Base-by-base conservation (phyloP, 2,797 vertebrate genomes). In the Eremophila alpestris region DNA sequence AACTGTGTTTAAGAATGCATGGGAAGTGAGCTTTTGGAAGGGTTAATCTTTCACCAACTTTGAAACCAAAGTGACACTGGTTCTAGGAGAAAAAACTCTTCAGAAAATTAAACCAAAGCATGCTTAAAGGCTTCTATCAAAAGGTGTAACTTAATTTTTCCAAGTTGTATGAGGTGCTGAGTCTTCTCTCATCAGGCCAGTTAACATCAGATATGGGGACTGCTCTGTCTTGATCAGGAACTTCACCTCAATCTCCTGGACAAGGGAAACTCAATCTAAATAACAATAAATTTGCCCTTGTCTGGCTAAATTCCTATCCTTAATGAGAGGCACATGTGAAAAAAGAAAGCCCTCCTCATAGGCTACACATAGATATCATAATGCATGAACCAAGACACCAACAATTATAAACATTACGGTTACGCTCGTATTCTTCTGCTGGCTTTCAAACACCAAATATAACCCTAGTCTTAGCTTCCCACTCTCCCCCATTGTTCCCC, bases 331-430 rank as follows among this genome's bases (percentile, higher is more conserved):
- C 8, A 65, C 2, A 8, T 4, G 6, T 18, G 48, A 87, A 64
- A 68, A 67, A 78, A 63, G 6, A 40, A 86, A 94, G 40, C 7
- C 19, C 24, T 64, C 43, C 45, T 81, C 65, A 78, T 11, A 71
- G 58, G 27, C 41, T 75, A 63, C 16, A 30, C 20, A 46, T 0
- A 41, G 11, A 92, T 10, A 11, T 78, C 58, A 62, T 8, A 80
- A 68, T 7, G 6, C 11, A n/a, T 29, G 27, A 74, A 65, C 21
- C 14, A 48, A 90, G 38, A 68, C 1, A 5, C 1, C 54, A 86
- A 38, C 6, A 59, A 21, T 13, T 63, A 62, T 5, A 63, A 83
- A 65, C 7, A 46, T 20, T 27, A 71, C 0, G 0, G 27, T 26
- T 56, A 43, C 5, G 17, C n/a, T 76, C 41, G 58, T 16, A 2